Conservation (phyloP, 1,140 invertebrate species). For the Drosophila repletoides region DNA sequence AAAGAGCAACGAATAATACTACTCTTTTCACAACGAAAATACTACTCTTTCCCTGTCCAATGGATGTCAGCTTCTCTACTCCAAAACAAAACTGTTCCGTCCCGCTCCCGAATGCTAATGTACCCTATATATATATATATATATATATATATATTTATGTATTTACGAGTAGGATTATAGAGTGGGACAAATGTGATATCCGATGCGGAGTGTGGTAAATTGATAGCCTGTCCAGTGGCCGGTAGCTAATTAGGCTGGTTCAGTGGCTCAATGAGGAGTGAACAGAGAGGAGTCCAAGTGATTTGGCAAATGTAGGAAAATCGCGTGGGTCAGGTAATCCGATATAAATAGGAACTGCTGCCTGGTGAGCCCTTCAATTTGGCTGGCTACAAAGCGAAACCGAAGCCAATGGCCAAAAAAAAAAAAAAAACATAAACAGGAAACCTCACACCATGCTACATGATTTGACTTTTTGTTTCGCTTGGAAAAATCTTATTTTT, state of each 20-base stretch:
- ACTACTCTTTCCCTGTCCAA: too few relatives aligned
- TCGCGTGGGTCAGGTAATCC: constrained; percentile 41
- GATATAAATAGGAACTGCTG: constrained; percentile 50
- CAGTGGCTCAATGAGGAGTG: constrained; percentile 28
- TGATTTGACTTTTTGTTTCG: constrained; percentile 28
- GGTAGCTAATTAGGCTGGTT: constrained; percentile 63
- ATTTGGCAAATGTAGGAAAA: constrained; percentile 37
- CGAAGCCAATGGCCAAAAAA: not conserved
- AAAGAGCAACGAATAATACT: too few relatives aligned
- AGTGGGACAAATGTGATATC: constrained; percentile 59
- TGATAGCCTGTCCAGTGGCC: constrained; percentile 68
- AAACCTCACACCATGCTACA: constrained; percentile 56
- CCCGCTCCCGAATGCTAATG: too few relatives aligned
- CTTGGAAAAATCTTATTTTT: constrained; percentile 30
- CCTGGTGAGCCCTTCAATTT: not conserved
- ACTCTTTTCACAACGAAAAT: too few relatives aligned
- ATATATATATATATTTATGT: too few relatives aligned
- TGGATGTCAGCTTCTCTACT: too few relatives aligned
- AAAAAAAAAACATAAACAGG: constrained; percentile 18
- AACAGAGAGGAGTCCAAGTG: not conserved
- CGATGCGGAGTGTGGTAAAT: constrained; percentile 65
- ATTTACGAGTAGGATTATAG: too few relatives aligned
- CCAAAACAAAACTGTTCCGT: too few relatives aligned
- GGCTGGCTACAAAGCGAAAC: not conserved
- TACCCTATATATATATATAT: not conserved